Percentiles rank a stretch among this genome's conserved stretches.
Conservation (phyloP, 2,113 vertebrate genomes). For the Anguilla rostrata region DNA sequence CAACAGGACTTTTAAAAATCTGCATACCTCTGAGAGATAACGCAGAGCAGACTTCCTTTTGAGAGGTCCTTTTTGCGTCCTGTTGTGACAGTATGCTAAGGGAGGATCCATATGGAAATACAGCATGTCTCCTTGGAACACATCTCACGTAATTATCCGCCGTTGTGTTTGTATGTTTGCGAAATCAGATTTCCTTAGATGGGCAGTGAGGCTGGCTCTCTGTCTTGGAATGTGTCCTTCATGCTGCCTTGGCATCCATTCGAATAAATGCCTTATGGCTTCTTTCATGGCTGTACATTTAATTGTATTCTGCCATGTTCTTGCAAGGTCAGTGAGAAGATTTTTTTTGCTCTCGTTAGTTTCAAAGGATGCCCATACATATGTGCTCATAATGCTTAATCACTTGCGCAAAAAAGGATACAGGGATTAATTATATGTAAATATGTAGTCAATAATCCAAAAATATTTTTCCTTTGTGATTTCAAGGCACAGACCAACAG, state of each 20-base stretch:
- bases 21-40: conserved; percentile 21
- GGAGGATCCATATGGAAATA: neutral
- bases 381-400: neutral
- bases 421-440: neutral
- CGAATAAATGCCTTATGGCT: neutral
- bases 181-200: neutral
- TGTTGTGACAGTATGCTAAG: neutral
- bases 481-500: neutral
- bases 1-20: conserved; percentile 38
- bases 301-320: neutral
- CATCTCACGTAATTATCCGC: neutral
- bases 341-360: neutral
- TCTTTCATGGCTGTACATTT: neutral
- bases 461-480: neutral
- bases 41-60: neutral
- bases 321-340: neutral
- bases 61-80: neutral
- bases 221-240: neutral
- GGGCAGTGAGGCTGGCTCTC: neutral
- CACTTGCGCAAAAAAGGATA: neutral
- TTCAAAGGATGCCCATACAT: neutral
- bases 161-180: neutral
- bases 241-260: neutral
- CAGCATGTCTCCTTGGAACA: neutral
- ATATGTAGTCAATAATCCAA: neutral